A percentile compares a stretch with the other conserved stretches of the same genome.
phyloP scores from a whole-genome alignment of 2,888 invertebrate species.

The Lissonota sp. region DNA sequence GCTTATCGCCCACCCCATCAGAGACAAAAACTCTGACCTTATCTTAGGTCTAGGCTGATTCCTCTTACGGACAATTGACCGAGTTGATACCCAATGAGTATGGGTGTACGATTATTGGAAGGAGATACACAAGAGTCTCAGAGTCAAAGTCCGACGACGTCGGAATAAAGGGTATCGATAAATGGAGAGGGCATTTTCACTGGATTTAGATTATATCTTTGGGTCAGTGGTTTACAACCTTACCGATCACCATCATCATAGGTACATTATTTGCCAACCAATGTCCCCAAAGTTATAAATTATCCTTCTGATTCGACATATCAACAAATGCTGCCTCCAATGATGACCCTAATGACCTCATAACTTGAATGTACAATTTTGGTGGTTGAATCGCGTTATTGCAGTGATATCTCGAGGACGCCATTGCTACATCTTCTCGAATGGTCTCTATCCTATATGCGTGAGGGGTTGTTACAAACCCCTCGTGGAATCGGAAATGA shows the following conservation, averaged over 20 bases:
- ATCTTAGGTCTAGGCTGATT: not conserved
- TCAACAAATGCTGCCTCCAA: no score
- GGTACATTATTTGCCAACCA: no score
- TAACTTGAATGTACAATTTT: no score
- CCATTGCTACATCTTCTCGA: conserved; percentile 42
- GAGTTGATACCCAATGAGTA: conserved; percentile 11
- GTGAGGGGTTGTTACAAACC: conserved; percentile 53
- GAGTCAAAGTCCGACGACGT: conserved; percentile 75
- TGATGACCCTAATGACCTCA: no score
- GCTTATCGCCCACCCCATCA: no score
- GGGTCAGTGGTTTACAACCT: conserved; percentile 71
- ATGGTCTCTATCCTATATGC: not conserved
- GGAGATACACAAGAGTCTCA: conserved; percentile 43
- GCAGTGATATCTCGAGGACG: conserved; percentile 5
- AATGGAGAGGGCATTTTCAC: conserved; percentile 77
- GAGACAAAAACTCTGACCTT: no score
- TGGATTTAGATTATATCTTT: conserved; percentile 80
- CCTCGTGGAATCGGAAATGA: conserved; percentile 36
- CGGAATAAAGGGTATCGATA: conserved; percentile 77
- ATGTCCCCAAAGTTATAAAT: no score
- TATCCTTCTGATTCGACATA: no score
- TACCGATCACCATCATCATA: conserved; percentile 35
- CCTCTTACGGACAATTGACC: conserved; percentile 14
- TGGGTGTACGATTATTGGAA: not conserved
- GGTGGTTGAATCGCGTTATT: no score